phyloP scores from a whole-genome alignment of 2,113 vertebrate genomes.

The Pelmatolapia mariae region DNA sequence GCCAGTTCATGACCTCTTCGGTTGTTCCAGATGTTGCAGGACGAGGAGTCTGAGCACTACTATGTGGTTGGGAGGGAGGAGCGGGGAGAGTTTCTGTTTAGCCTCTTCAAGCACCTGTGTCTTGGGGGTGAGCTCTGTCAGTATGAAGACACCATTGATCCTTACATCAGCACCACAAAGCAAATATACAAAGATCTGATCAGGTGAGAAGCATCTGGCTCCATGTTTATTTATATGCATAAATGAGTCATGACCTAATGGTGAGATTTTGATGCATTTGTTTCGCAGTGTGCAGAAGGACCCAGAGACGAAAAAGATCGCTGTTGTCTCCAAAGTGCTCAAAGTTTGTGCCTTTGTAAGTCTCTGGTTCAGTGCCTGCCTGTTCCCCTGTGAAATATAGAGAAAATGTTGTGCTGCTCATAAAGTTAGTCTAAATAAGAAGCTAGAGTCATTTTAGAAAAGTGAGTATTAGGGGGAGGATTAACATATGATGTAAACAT shows the following conservation, averaged over 20 bases:
- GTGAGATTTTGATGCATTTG: not conserved
- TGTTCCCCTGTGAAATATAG: not conserved
- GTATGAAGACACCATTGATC: conserved; percentile 83
- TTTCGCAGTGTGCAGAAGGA: conserved; percentile 68
- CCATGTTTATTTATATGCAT: not conserved
- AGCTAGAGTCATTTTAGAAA: not conserved
- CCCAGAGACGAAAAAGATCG: conserved; percentile 60
- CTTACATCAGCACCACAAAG: conserved; percentile 86
- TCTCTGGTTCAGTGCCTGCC: not conserved
- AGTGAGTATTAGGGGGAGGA: not conserved
- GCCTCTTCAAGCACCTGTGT: conserved; percentile 92
- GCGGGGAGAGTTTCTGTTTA: conserved; percentile 87
- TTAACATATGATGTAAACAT: not conserved
- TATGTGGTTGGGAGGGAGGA: conserved; percentile 72
- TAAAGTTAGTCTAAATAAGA: not conserved
- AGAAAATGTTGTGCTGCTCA: not conserved
- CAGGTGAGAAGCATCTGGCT: conserved; percentile 67
- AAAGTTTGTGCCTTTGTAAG: conserved; percentile 69
- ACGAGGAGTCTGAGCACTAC: conserved; percentile 84
- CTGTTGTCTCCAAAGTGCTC: conserved; percentile 65
- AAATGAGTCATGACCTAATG: not conserved
- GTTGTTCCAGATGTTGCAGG: conserved; percentile 77
- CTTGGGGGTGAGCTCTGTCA: conserved; percentile 91
- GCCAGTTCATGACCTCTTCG: not conserved
- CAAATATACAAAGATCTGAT: conserved; percentile 90